phyloP scores from a whole-genome alignment of 2,113 vertebrate species.

The Xiphophorus maculatus region DNA sequence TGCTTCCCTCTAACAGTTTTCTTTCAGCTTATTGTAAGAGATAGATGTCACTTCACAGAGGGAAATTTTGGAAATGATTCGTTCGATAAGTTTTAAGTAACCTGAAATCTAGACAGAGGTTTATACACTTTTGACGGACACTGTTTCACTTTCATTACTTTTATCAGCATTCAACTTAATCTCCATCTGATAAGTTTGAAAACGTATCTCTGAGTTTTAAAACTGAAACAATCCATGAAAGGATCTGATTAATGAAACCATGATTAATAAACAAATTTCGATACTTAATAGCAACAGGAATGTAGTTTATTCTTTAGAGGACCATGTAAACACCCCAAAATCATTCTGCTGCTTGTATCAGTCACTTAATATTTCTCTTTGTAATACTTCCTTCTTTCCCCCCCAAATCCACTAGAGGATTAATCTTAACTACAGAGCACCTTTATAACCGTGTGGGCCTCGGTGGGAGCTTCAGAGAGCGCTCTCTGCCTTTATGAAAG shows the following conservation, averaged over 20 bases:
- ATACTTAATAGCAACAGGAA: neutral
- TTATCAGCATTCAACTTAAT: no score
- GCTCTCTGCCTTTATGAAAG: slow-evolving; percentile 75
- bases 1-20: no score
- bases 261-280: neutral
- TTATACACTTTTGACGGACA: no score
- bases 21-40: no score
- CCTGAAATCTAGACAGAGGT: no score
- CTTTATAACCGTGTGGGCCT: slow-evolving; percentile 65
- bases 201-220: no score
- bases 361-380: slow-evolving; percentile 65
- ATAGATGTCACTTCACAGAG: no score
- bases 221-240: neutral
- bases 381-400: slow-evolving; percentile 56
- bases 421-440: slow-evolving; percentile 65
- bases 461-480: slow-evolving; percentile 64
- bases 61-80: no score
- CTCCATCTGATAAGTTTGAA: no score
- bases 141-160: no score
- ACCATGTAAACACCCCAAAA: slow-evolving; percentile 31
- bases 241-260: neutral
- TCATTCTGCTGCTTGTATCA: slow-evolving; percentile 41
- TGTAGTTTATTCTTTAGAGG: neutral
- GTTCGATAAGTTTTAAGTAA: neutral
- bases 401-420: slow-evolving; percentile 64